Evolutionary conservation across 2,888 invertebrate species (phyloP).

Genomic region (Drosophila kuntzei): DNA sequence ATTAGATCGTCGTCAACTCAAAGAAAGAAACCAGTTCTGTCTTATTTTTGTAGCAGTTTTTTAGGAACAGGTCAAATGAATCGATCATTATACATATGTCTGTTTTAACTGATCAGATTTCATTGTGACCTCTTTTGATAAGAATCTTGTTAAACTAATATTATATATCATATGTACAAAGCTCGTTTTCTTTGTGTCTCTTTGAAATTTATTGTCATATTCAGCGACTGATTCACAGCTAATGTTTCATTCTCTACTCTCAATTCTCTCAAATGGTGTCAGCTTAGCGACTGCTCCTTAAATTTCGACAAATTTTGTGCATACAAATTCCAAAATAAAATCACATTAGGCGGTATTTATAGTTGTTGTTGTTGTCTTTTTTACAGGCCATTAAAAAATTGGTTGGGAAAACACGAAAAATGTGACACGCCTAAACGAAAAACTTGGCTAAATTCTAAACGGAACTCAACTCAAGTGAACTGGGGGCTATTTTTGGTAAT

Average conservation of each 20-base stretch:
- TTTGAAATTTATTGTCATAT: constrained; percentile 4
- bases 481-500: constrained; percentile 59
- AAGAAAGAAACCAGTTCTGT: neutral
- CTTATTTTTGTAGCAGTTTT: neutral
- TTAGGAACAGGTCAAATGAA: neutral
- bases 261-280: constrained; percentile 19
- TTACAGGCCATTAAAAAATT: constrained; percentile 23
- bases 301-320: constrained; percentile 40
- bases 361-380: constrained; percentile 12
- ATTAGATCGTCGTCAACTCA: neutral
- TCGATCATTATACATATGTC: constrained; percentile 9
- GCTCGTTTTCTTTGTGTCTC: neutral
- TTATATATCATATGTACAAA: constrained; percentile 7
- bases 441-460: constrained; percentile 22
- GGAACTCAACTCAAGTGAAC: constrained; percentile 25
- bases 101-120: constrained; percentile 6
- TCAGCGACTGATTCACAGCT: neutral
- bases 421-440: constrained; percentile 45
- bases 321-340: constrained; percentile 22
- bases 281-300: constrained; percentile 42
- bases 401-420: constrained; percentile 21
- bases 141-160: constrained; percentile 6
- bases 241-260: neutral
- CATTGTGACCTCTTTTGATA: constrained; percentile 14
- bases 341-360: constrained; percentile 23